These are phyloP conservation scores for Pipistrellus nathusii DNA, from an alignment of 2,797 vertebrate species.

Conservation along the genomic window DNA sequence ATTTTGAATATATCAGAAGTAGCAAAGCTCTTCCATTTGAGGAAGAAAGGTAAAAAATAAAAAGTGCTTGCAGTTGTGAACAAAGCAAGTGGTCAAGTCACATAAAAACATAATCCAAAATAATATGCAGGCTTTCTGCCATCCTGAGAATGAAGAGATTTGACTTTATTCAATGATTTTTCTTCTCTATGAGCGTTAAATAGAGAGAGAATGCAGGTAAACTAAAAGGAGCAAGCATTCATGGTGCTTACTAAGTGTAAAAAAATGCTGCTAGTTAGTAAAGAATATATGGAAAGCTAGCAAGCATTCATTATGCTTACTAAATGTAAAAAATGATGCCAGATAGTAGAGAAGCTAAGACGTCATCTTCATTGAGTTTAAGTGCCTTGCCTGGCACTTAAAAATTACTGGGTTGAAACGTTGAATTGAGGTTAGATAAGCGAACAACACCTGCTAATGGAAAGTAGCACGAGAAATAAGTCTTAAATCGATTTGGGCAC, in stretches of 20 bases:
- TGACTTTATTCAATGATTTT: slow-evolving; percentile 49
- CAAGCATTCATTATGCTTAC: not conserved
- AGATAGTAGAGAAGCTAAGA: not conserved
- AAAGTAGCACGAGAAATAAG: not conserved
- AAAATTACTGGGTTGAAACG: slow-evolving; percentile 30
- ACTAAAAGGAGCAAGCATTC: not conserved
- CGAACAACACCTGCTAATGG: not conserved
- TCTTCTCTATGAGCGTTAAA: not conserved
- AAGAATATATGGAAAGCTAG: not conserved
- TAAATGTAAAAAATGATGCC: not conserved
- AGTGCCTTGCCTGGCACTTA: not conserved
- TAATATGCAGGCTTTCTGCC: not conserved
- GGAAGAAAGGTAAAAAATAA: not conserved
- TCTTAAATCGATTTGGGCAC: not conserved
- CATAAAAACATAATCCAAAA: not conserved
- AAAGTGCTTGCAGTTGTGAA: not conserved
- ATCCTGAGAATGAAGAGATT: not conserved
- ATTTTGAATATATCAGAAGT: slow-evolving; percentile 24
- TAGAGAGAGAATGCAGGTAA: slow-evolving; percentile 33
- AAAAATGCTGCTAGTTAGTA: not conserved
- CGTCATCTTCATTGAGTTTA: not conserved
- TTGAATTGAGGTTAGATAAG: not conserved
- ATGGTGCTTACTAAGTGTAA: not conserved
- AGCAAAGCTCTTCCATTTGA: slow-evolving; percentile 3
- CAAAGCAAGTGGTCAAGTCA: not conserved